Evolutionary conservation across 2,797 vertebrate species (phyloP).

Genomic region (Odontamblyopus rebecca): DNA sequence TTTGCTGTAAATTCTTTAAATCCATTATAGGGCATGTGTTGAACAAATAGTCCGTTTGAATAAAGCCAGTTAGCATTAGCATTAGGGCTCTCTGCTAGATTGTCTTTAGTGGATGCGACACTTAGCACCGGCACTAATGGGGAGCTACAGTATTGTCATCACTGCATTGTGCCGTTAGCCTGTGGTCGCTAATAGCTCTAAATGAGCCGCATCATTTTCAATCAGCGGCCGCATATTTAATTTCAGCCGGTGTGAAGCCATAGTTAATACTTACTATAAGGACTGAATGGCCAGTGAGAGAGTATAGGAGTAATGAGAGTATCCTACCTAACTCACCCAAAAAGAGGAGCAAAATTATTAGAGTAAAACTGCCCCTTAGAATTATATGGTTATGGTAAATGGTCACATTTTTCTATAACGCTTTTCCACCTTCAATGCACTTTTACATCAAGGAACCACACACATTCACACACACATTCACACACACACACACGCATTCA

Average conservation of each 20-base stretch:
- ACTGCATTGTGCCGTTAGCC: neutral
- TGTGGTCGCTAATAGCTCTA: neutral
- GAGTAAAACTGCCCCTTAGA: too few species aligned
- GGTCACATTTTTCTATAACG: too few species aligned
- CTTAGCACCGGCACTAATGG: constrained; percentile 7
- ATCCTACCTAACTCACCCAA: neutral
- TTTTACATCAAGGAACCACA: too few species aligned
- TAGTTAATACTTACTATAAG: neutral
- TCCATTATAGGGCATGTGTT: neutral
- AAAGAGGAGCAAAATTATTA: too few species aligned
- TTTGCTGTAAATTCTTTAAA: neutral
- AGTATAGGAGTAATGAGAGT: neutral
- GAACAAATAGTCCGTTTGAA: constrained; percentile 5
- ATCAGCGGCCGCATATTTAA: constrained; percentile 1
- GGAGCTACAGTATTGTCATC: constrained; percentile 8
- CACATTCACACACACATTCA: too few species aligned
- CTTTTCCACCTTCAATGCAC: too few species aligned
- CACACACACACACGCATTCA: too few species aligned
- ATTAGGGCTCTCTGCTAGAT: constrained; percentile 3
- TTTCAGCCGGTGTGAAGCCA: constrained; percentile 14
- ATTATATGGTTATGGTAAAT: too few species aligned
- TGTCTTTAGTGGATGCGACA: constrained; percentile 6
- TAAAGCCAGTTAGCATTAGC: constrained; percentile 9
- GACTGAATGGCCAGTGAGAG: neutral
- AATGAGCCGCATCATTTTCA: constrained; percentile 16